Evolutionary conservation across 2,888 invertebrate genomes (phyloP).

Genomic region (Drosophila histrio): DNA sequence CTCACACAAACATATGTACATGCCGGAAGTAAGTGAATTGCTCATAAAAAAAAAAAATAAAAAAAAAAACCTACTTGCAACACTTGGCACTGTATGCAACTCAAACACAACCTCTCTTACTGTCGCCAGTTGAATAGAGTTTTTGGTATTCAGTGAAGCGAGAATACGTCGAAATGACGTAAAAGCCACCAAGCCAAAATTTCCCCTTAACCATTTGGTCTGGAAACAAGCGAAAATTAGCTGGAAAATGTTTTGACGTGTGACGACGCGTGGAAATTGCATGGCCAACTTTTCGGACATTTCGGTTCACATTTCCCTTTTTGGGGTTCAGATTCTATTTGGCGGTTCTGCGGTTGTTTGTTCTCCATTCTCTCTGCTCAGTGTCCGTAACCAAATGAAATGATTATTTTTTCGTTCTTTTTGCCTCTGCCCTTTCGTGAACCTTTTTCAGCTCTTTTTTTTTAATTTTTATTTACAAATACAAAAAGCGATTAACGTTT

Average conservation of each 20-base stretch:
- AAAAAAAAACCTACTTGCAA: slow-evolving; percentile 17
- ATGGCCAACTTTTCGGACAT: slow-evolving; percentile 34
- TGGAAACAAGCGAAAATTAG: slow-evolving; percentile 31
- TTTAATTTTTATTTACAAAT: slow-evolving; percentile 12
- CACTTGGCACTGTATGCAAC: slow-evolving; percentile 7
- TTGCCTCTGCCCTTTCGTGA: not conserved
- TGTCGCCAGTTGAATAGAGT: slow-evolving; percentile 43
- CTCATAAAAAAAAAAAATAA: slow-evolving; percentile 15
- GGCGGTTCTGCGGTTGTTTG: slow-evolving; percentile 2
- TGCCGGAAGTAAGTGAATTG: slow-evolving; percentile 20
- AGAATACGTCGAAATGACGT: slow-evolving; percentile 45
- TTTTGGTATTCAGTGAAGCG: slow-evolving; percentile 52
- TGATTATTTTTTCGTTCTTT: slow-evolving; percentile 28
- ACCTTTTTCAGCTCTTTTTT: slow-evolving; percentile 5
- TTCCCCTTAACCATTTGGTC: slow-evolving; percentile 6
- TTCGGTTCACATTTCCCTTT: slow-evolving; percentile 22
- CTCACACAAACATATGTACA: not conserved
- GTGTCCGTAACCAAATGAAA: slow-evolving; percentile 53
- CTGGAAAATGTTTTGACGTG: slow-evolving; percentile 56
- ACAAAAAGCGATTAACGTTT: slow-evolving; percentile 35
- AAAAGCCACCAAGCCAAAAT: slow-evolving; percentile 34
- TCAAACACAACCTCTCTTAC: not conserved
- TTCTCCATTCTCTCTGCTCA: slow-evolving; percentile 47
- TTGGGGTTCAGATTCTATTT: slow-evolving; percentile 1
- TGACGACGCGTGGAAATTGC: slow-evolving; percentile 45